Conservation (phyloP, 1,140 invertebrate species). For the Augochlora pura region DNA sequence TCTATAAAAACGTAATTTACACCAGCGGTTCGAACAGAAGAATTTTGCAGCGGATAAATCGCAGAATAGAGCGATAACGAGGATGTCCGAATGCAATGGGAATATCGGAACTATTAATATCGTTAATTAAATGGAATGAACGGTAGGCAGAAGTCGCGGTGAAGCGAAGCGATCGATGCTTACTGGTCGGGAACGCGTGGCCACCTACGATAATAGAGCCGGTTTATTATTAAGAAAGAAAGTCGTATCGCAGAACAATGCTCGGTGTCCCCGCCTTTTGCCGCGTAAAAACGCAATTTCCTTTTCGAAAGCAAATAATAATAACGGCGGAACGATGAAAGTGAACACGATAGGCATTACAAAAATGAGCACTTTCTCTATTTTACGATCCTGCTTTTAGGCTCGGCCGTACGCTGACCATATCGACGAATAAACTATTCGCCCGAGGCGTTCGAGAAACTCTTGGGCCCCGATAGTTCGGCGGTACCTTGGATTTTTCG, state of each 20-base stretch:
- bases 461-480: neutral
- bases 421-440: neutral
- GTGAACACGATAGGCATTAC: conserved; percentile 15
- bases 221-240: neutral
- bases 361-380: conserved; percentile 37
- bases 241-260: conserved; percentile 26
- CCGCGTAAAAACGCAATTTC: conserved; percentile 16
- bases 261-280: neutral
- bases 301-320: conserved; percentile 51
- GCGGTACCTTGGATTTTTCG: neutral
- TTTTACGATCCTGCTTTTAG: conserved; percentile 25
- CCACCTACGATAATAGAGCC: neutral
- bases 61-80: neutral
- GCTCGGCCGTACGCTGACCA: neutral
- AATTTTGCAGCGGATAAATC: neutral
- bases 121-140: neutral
- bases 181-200: too few species aligned
- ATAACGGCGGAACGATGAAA: conserved; percentile 41
- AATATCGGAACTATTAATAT: neutral
- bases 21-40: neutral
- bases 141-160: neutral
- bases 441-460: conserved; percentile 2
- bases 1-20: too few species aligned
- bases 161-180: neutral
- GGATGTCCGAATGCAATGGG: neutral